Base-by-base conservation (phyloP, 2,797 vertebrate genomes). In the Arrhamphus sclerolepis region DNA sequence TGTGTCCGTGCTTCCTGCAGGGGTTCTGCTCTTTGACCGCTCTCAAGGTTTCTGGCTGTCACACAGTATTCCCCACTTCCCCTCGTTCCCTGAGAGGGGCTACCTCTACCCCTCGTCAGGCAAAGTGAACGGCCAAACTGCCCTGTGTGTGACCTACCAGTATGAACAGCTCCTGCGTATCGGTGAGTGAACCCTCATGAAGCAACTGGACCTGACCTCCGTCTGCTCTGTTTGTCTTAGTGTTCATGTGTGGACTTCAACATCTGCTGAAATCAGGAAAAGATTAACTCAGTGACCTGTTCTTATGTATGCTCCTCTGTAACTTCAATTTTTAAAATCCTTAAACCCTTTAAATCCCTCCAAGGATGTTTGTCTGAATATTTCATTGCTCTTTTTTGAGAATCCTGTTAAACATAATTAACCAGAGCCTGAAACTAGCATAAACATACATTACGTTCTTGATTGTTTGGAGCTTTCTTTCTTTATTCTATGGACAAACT, bases 21-120 rank as follows among this genome's bases (percentile, higher is more conserved):
- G 96, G 46, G 77, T 92, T 39, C 70, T 98, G 77, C 83, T 96
- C 65, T 94, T 96, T 89, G 92, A 96, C 83, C 90, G 54, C 75
- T 84, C 82, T 54, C 95, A 96, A 83, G 96, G 96, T 56, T 96
- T 98, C 89, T 98, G 96, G 96, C 65, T 97, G 59, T 94, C 92
- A 44, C 96, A 97, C 90, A 96, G 93, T 7, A 87, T 98, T 59
- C 96, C 96, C 7, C 87, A 86, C 62, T 98, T 98, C 83, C 95
- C 96, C 41, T 94, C 94, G 1, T 69, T 89, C 78, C 94, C 94
- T 14, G 91, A 95, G 83, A 89, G 81, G 22, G 94, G 93, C 57
- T 98, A 94, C 68, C 66, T 73, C 21, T 98, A 96, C 86, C 96
- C 96, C 17, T 66, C 86, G 34, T 90, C 91, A 2, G 96, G 94